phyloP scores from a whole-genome alignment of 2,797 vertebrate species.

The Pterois miles region DNA sequence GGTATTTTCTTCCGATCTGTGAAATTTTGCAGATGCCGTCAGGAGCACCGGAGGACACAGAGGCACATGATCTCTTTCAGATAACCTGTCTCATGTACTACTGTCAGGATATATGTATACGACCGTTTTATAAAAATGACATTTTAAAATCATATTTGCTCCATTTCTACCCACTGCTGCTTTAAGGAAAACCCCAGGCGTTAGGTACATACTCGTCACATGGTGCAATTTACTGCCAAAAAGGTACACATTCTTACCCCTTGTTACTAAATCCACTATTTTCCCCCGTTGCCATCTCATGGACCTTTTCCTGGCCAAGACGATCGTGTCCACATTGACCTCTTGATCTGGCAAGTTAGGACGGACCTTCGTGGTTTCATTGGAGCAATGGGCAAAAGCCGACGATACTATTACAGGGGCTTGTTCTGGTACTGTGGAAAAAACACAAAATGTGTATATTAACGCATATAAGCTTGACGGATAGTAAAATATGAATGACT shows the following conservation, averaged over 20 bases:
- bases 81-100: too few species aligned
- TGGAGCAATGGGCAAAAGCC: conserved; percentile 39
- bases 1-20: too few species aligned
- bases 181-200: too few species aligned
- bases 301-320: conserved; percentile 66
- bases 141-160: too few species aligned
- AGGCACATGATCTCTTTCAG: too few species aligned
- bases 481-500: not conserved
- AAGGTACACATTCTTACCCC: conserved; percentile 47
- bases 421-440: not conserved
- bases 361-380: conserved; percentile 5
- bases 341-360: conserved; percentile 50
- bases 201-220: not conserved
- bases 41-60: too few species aligned
- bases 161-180: too few species aligned
- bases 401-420: conserved; percentile 27
- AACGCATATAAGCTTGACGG: not conserved
- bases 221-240: too few species aligned
- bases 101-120: too few species aligned
- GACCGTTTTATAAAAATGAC: too few species aligned
- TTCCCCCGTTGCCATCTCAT: conserved; percentile 72
- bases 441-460: not conserved
- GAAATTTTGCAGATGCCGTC: too few species aligned
- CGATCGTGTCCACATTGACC: conserved; percentile 61
- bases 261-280: conserved; percentile 65